These are phyloP conservation scores for Pseudomyrmex dendroicus DNA, from an alignment of 1,140 invertebrate species.

Conservation along the genomic window DNA sequence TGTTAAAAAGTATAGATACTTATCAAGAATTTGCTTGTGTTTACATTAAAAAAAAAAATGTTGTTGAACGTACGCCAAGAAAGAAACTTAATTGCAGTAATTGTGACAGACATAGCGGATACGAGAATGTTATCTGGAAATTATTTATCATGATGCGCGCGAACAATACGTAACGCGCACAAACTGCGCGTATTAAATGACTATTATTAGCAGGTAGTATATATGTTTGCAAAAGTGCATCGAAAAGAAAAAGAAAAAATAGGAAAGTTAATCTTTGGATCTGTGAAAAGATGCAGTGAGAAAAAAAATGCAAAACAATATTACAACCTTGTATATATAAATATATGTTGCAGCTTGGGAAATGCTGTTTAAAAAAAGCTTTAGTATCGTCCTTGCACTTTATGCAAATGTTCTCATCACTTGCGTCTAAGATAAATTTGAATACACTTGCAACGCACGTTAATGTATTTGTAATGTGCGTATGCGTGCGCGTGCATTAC, in stretches of 20 bases:
- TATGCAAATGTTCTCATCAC: not conserved
- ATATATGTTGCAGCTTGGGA: slow-evolving; percentile 11
- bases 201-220: not conserved
- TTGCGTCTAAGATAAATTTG: not conserved
- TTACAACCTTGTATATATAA: not conserved
- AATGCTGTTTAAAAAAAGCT: slow-evolving; percentile 41
- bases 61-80: not conserved
- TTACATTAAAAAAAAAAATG: not conserved
- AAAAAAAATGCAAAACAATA: slow-evolving; percentile 3
- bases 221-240: not conserved
- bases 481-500: not conserved
- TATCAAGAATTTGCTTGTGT: not conserved
- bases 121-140: not conserved
- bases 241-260: not conserved
- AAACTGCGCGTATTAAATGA: slow-evolving; percentile 1
- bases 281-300: not conserved
- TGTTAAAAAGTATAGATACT: too few species aligned
- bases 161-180: not conserved
- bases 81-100: slow-evolving; percentile 32
- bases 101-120: not conserved
- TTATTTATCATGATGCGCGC: slow-evolving; percentile 23
- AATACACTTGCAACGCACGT: not conserved
- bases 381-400: slow-evolving; percentile 41
- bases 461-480: not conserved
- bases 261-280: not conserved